Evolutionary conservation across 2,113 vertebrate genomes (phyloP).

Genomic region (Lathamus discolor): DNA sequence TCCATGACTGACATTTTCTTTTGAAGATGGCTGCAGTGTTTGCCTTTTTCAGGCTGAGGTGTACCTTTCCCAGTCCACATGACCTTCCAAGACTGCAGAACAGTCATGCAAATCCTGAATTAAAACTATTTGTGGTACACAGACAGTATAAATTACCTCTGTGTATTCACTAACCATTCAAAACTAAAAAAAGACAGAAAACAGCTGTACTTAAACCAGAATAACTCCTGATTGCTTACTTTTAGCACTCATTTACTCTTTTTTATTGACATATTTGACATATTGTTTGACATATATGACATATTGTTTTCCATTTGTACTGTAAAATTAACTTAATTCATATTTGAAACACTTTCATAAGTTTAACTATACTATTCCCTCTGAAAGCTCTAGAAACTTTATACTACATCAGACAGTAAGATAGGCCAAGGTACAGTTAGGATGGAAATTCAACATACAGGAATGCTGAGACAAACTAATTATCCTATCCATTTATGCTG

Average conservation of each 20-base stretch:
- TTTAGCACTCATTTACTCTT: background rate
- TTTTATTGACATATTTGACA: background rate
- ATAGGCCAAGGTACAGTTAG: background rate
- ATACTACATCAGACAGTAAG: background rate
- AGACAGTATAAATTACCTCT: background rate
- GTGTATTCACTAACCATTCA: background rate
- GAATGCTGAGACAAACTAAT: background rate
- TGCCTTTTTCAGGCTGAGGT: background rate
- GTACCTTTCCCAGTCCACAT: rapidly evolving
- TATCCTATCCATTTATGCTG: rapidly evolving
- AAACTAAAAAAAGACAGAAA: background rate
- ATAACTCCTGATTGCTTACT: background rate
- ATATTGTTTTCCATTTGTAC: background rate
- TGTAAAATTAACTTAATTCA: background rate
- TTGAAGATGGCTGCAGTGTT: background rate
- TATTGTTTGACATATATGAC: background rate
- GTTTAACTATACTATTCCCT: background rate
- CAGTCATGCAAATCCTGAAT: background rate
- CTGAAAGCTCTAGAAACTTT: background rate
- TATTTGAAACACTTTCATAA: background rate
- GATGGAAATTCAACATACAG: background rate
- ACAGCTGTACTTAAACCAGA: background rate
- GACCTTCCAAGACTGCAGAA: background rate
- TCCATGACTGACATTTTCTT: background rate
- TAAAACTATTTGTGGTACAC: background rate